Evolutionary conservation across 1,140 invertebrate genomes (phyloP), one percentile per base, ranked within the genome.

Genomic region (Scylla paramamosain): DNA sequence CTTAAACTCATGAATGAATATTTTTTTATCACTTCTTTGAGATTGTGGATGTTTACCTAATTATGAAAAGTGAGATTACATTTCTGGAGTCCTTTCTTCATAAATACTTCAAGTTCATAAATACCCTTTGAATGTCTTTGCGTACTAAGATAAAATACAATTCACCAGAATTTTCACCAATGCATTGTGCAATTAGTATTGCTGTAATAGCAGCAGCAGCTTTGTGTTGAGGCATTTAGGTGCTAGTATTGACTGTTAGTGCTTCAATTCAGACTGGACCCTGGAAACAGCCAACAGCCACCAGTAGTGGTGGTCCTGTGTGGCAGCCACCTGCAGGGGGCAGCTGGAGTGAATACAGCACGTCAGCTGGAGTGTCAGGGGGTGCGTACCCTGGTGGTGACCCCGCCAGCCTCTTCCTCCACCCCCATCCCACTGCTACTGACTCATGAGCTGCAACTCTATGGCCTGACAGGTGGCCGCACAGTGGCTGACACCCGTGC

Each of bases 321-420:
- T 97, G 98, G 98, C 4, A 97, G 97, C 4, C 98, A 98, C 96
- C 97, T 97, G 77, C 96, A 96, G 90, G 96, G 96, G 20, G 95
- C 94, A 20, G 95, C 95, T 0, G 98, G 98, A 92, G 98, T 98
- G 12, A 98, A 98, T 88, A 98, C 98, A 95, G 97, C 97, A 3
- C 97, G 99, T 14, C 98, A 99, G 96, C 97, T 99, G 86, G 98
- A 98, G 29, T 98, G 98, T 96, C 98, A 99, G 96, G 98, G 98
- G 45, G 98, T 99, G 0, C 98, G 98, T 93, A 98, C 98, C 0
- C 97, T 98, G 32, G 97, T 98, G 0, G 98, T 98, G 96, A 97
- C 98, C n/a, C 97, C 97, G 96, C 95, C 94, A 39, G 31, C 91
- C 31, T 82, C 94, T n/a, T 97, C 97, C 0, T 97, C 97, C 95